These are phyloP conservation scores for Tolypeutes matacus DNA, from an alignment of 2,797 vertebrate species.

Conservation along the genomic window DNA sequence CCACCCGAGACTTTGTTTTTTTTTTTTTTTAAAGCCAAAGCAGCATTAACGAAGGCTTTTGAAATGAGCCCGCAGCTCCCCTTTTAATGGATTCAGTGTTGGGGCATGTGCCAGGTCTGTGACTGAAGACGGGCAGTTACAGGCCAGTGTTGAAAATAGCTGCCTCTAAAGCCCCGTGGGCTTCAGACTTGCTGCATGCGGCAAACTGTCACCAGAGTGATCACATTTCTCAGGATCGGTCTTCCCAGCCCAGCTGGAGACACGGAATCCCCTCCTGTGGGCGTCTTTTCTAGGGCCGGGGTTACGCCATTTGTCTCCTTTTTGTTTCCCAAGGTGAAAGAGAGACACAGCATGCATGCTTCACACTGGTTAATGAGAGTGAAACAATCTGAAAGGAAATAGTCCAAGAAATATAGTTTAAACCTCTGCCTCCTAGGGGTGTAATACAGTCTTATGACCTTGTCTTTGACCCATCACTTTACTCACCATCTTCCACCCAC, in stretches of 20 bases:
- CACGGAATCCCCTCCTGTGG: not conserved
- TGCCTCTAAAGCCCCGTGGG: accelerated
- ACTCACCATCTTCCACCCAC: accelerated
- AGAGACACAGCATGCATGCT: not conserved
- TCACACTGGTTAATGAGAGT: not conserved
- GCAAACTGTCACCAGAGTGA: not conserved
- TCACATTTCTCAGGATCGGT: not conserved
- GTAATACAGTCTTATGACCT: not conserved
- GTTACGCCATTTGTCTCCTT: not conserved
- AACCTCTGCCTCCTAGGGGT: not conserved
- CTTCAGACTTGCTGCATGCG: accelerated
- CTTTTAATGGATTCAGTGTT: slow-evolving; percentile 71
- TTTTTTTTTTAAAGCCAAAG: not conserved
- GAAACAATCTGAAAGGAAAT: not conserved
- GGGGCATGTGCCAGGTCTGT: not conserved
- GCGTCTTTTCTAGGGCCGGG: not conserved
- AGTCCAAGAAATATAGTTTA: not conserved
- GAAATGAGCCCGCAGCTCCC: slow-evolving; percentile 72
- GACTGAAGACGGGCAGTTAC: slow-evolving; percentile 44
- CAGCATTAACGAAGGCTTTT: slow-evolving; percentile 66
- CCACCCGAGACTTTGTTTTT: slow-evolving; percentile 61
- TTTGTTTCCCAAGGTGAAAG: not conserved
- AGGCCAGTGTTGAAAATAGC: accelerated
- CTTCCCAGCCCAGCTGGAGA: not conserved
- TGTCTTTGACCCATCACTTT: not conserved